These are phyloP conservation scores for Hypena proboscidalis DNA, from an alignment of 2,888 invertebrate species.

Conservation along the genomic window DNA sequence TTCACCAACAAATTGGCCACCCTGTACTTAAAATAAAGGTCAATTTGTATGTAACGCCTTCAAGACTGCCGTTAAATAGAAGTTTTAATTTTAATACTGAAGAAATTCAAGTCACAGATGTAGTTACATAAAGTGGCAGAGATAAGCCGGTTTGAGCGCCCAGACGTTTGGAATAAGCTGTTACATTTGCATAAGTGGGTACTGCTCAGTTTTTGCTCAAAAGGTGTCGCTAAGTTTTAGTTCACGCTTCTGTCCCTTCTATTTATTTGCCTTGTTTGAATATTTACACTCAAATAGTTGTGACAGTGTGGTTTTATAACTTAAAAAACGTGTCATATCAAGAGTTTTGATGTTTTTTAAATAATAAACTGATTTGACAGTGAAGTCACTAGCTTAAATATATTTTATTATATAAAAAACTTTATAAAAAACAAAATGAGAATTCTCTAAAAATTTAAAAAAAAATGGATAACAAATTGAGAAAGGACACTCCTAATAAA, in stretches of 20 bases:
- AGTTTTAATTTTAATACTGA: conserved; percentile 35
- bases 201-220: conserved; percentile 27
- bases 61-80: conserved; percentile 8
- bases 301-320: not conserved
- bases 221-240: conserved; percentile 4
- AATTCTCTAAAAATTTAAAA: no score
- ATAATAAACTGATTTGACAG: no score
- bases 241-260: no score
- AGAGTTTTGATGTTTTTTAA: not conserved
- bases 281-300: not conserved
- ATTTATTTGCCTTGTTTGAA: conserved; percentile 3
- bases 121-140: conserved; percentile 29
- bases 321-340: not conserved
- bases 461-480: not conserved
- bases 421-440: no score
- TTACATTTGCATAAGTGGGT: conserved; percentile 39
- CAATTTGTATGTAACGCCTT: conserved; percentile 31
- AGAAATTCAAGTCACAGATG: conserved; percentile 39
- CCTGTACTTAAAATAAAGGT: conserved; percentile 22
- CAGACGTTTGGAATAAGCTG: conserved; percentile 29
- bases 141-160: conserved; percentile 29
- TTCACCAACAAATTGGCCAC: no score
- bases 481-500: not conserved
- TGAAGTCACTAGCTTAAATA: no score
- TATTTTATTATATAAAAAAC: no score